These are phyloP conservation scores for Trematomus bernacchii DNA, from an alignment of 2,797 vertebrate species.

Conservation along the genomic window DNA sequence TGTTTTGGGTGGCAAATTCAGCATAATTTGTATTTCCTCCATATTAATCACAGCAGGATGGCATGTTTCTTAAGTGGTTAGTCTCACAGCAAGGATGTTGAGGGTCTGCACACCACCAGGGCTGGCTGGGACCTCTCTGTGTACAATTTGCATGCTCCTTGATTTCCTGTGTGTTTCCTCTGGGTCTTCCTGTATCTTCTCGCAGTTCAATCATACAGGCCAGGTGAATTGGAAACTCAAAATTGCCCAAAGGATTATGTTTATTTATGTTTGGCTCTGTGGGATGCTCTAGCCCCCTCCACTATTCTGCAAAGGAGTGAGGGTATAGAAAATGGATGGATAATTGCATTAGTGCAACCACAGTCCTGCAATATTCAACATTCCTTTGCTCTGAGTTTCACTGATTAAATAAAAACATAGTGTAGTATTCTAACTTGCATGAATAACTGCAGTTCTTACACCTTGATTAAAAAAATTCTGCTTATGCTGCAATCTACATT, in stretches of 20 bases:
- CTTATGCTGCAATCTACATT: slow-evolving; percentile 2
- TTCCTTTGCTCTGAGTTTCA: slow-evolving; percentile 5
- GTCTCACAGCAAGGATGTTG: slow-evolving; percentile 30
- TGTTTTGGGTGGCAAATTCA: not conserved
- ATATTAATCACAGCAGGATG: slow-evolving; percentile 42
- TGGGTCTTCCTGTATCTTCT: slow-evolving; percentile 25
- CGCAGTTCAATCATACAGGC: slow-evolving; percentile 49
- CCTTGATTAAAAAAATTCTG: not conserved
- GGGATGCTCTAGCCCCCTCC: slow-evolving; percentile 10
- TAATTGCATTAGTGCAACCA: slow-evolving; percentile 41
- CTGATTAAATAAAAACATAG: slow-evolving; percentile 29
- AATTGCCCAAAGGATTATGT: slow-evolving; percentile 51
- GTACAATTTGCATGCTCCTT: slow-evolving; percentile 42
- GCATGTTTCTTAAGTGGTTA: slow-evolving; percentile 27
- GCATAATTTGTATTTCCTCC: slow-evolving; percentile 33
- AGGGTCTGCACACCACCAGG: slow-evolving; percentile 33
- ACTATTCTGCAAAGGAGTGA: slow-evolving; percentile 16
- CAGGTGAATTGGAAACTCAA: slow-evolving; percentile 50
- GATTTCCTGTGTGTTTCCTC: not conserved
- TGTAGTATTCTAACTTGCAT: slow-evolving; percentile 14
- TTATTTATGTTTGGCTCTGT: slow-evolving; percentile 50
- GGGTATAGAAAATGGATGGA: slow-evolving; percentile 29
- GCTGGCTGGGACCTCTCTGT: slow-evolving; percentile 22
- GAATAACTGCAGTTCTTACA: slow-evolving; percentile 5
- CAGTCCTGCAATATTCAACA: slow-evolving; percentile 47